phyloP scores from a whole-genome alignment of 2,797 vertebrate species.

The Sciurus carolinensis region DNA sequence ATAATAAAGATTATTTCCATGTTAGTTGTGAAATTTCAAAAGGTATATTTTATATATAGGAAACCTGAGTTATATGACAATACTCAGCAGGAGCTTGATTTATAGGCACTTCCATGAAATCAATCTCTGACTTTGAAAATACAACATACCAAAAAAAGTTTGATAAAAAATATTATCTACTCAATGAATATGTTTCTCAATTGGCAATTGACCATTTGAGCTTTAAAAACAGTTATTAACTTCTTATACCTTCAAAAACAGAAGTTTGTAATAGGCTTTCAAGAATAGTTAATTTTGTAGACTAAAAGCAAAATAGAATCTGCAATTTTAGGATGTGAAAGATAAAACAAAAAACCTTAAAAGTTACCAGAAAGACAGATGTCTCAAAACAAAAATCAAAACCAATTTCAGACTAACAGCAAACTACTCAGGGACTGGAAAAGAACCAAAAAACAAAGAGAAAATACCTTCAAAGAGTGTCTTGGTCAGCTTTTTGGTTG shows the following conservation, averaged over 20 bases:
- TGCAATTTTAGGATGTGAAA: background rate
- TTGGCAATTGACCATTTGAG: background rate
- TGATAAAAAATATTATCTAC: background rate
- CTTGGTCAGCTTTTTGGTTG: no score
- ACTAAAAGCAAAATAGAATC: background rate
- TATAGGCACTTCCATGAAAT: background rate
- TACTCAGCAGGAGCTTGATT: slow-evolving; percentile 1
- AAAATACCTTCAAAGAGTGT: background rate
- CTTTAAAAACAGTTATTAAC: slow-evolving; percentile 3
- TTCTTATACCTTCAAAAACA: slow-evolving; percentile 3
- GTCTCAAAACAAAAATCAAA: background rate
- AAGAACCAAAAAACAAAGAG: background rate
- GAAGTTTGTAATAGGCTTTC: background rate
- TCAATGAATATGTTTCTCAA: background rate
- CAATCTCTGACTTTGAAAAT: background rate
- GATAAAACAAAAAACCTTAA: slow-evolving; percentile 6
- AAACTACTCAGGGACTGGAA: background rate
- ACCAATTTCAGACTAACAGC: background rate
- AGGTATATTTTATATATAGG: background rate
- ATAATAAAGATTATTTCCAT: slow-evolving; percentile 20
- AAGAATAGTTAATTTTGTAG: background rate
- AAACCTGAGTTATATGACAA: background rate
- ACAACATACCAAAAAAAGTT: slow-evolving; percentile 1
- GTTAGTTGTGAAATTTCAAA: background rate
- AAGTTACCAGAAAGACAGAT: background rate